Conservation (phyloP, 2,888 invertebrate genomes). For the Celastrina argiolus region DNA sequence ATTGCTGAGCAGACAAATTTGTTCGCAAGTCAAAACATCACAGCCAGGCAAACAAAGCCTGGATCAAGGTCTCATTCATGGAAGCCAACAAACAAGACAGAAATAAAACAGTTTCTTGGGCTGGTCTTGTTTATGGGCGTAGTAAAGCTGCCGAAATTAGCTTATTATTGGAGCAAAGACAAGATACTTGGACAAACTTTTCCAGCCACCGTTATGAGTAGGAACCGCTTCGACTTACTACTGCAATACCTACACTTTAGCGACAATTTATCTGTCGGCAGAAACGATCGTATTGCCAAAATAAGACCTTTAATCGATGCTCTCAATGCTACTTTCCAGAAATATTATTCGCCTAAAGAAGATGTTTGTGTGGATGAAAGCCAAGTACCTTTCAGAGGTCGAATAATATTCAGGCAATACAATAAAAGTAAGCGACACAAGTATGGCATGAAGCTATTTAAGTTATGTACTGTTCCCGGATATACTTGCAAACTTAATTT, state of each 20-base stretch:
- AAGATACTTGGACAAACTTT: conserved; percentile 38
- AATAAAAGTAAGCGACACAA: too few species aligned
- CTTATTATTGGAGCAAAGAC: conserved; percentile 40
- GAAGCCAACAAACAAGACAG: conserved; percentile 31
- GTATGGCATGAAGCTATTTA: conserved; percentile 33
- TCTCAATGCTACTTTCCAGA: conserved; percentile 38
- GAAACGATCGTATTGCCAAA: conserved; percentile 37
- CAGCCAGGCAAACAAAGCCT: too few species aligned
- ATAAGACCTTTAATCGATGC: conserved; percentile 38
- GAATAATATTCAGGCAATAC: conserved; percentile 39
- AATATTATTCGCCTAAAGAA: conserved; percentile 38
- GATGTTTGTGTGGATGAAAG: conserved; percentile 41
- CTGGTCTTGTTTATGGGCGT: conserved; percentile 39
- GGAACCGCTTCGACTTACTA: conserved; percentile 39
- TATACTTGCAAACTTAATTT: conserved; percentile 38
- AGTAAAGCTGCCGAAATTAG: conserved; percentile 38
- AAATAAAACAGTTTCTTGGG: conserved; percentile 41
- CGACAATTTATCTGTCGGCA: conserved; percentile 36
- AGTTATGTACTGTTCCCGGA: conserved; percentile 32
- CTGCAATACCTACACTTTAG: conserved; percentile 39
- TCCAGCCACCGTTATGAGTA: conserved; percentile 38
- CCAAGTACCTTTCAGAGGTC: conserved; percentile 37
- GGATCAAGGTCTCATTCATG: too few species aligned
- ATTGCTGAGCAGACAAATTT: too few species aligned
- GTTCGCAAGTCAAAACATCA: too few species aligned